Percentiles rank a stretch among this genome's conserved stretches.
Evolutionary conservation across 2,888 invertebrate genomes (phyloP).

Genomic region (Diplazon laetatorius): DNA sequence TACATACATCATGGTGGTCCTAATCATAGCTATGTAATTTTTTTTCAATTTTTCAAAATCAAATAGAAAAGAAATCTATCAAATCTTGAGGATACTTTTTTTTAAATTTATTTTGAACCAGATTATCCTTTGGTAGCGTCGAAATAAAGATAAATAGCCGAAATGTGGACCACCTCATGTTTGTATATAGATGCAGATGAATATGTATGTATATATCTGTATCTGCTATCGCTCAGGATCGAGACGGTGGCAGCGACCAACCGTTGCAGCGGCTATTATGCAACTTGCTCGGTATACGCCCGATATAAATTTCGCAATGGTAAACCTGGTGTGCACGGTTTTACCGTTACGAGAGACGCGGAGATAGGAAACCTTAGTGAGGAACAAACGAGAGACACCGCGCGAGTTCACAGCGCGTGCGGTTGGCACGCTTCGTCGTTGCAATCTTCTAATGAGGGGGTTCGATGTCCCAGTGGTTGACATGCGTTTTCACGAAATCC

Average conservation of each 20-base stretch:
- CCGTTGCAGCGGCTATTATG: conserved; percentile 39
- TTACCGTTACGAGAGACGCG: conserved; percentile 8
- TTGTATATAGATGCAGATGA: too few species aligned
- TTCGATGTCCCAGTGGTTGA: background rate
- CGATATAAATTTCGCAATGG: conserved; percentile 52
- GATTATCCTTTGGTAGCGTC: too few species aligned
- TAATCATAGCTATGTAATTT: too few species aligned
- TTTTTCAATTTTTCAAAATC: too few species aligned
- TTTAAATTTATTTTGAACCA: too few species aligned
- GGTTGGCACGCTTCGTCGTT: background rate
- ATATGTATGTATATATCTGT: too few species aligned
- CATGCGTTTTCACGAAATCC: too few species aligned
- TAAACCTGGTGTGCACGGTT: conserved; percentile 11
- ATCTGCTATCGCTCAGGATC: conserved; percentile 45
- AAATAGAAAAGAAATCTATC: too few species aligned
- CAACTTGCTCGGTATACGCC: conserved; percentile 46
- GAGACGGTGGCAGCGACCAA: conserved; percentile 31
- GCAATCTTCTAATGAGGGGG: background rate
- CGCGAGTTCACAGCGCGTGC: background rate
- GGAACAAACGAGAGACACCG: conserved; percentile 12
- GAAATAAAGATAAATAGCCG: too few species aligned
- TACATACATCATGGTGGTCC: too few species aligned
- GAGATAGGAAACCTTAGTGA: background rate
- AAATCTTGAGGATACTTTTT: too few species aligned
- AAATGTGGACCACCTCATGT: too few species aligned